Base-by-base conservation (phyloP, 2,797 vertebrate genomes). In the Alectoris magna region DNA sequence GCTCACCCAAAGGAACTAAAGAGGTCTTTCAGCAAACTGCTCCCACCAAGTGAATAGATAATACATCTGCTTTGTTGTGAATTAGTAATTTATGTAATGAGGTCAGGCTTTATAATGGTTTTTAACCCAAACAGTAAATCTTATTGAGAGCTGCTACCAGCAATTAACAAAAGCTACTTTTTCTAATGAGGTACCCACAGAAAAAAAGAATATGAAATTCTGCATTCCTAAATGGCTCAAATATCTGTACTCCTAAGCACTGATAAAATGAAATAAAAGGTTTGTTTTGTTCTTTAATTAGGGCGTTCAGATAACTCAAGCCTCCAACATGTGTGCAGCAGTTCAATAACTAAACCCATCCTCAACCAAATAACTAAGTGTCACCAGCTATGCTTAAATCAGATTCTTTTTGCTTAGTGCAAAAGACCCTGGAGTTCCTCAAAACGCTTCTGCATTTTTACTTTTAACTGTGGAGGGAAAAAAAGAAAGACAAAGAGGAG, bases 221-320 rank as follows among this genome's bases (percentile, higher is more conserved):
- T 63, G 27, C 38, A 11, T 72, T 69, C 16, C 39, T 34, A 21
- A 39, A 3, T 24, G 87, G 82, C 60, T 59, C 90, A 64, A 84
- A 77, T 92, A 75, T 43, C 73, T 63, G 23, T 41, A 69, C 10
- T 76, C 13, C 10, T 3, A 27, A 66, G 9, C 31, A 18, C 17
- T 39, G 24, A n/a, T 55, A 90, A 90, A 96, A 80, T 41, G 3
- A 87, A 95, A 77, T 82, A 22, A 55, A 95, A 64, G 14, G 34
- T 73, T 55, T 29, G 11, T 5, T 90, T 51, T 31, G 9, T 3
- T 69, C 77, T 48, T 46, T 90, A 83, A 69, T 58, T 38, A 68
- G 17, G 23, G 36, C 71, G 29, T 69, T 92, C 60, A 84, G 60
- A 31, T 26, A 91, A 82, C 26, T 70, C 8, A 4, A 73, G 29